phyloP scores from a whole-genome alignment of 2,113 vertebrate species.

The Patagioenas fasciata region DNA sequence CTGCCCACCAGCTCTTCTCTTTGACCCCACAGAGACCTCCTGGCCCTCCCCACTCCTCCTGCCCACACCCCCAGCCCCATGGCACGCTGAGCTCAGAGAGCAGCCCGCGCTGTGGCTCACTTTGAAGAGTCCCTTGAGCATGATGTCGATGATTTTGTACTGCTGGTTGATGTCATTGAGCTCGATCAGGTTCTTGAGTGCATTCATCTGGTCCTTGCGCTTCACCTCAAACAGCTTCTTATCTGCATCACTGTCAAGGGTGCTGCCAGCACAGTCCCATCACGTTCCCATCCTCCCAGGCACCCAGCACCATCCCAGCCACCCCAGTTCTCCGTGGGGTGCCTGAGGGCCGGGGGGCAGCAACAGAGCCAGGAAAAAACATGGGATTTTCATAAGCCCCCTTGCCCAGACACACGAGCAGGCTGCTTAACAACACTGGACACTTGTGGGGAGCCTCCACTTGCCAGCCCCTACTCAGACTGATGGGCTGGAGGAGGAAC shows the following conservation, averaged over 20 bases:
- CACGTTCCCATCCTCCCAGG: rapidly evolving
- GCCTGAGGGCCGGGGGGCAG: not conserved
- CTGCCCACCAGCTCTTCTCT: not conserved
- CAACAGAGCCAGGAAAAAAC: not conserved
- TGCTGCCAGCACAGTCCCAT: not conserved
- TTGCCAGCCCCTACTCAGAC: not conserved
- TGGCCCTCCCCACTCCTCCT: not conserved
- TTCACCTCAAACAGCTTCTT: constrained; percentile 98
- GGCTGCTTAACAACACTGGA: not conserved
- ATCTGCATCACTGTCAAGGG: constrained; percentile 78
- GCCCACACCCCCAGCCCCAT: not conserved
- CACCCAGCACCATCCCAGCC: not conserved
- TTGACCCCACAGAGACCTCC: not conserved
- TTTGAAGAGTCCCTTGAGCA: constrained; percentile 99
- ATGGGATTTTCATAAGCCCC: not conserved
- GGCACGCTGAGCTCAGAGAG: rapidly evolving
- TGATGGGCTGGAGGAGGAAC: not conserved
- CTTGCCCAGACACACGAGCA: not conserved
- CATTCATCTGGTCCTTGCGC: constrained; percentile 94
- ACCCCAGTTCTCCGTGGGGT: not conserved
- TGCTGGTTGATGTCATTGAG: constrained; percentile 96
- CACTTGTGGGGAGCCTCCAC: not conserved
- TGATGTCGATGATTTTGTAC: constrained; percentile 99
- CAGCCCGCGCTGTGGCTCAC: constrained; percentile 48
- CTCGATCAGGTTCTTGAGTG: constrained; percentile 94